phyloP scores from a whole-genome alignment of 2,797 vertebrate genomes.

The Anabacerthia variegaticeps region DNA sequence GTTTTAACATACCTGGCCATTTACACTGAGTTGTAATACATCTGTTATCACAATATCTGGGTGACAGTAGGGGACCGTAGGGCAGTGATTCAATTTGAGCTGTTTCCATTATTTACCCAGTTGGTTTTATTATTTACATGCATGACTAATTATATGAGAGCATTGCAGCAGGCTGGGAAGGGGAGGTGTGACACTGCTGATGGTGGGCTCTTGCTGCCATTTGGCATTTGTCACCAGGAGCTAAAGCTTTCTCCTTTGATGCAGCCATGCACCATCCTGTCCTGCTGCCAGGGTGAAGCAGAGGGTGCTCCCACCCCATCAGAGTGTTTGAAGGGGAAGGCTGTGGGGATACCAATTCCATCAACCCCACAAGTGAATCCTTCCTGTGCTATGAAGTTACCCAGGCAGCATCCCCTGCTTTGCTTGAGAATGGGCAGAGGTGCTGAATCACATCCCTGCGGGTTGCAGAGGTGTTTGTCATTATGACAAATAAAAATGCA shows the following conservation, averaged over 20 bases:
- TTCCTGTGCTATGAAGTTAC: neutral
- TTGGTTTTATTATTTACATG: neutral
- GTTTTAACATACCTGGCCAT: neutral
- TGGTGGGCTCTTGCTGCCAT: accelerated
- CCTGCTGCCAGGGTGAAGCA: neutral
- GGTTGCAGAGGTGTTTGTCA: accelerated
- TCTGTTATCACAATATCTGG: neutral
- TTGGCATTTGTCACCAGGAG: neutral
- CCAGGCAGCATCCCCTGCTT: neutral
- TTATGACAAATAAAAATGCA: neutral
- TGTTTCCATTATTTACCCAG: constrained; percentile 22
- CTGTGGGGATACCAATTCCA: neutral
- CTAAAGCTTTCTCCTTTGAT: neutral
- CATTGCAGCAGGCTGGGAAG: neutral
- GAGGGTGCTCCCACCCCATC: neutral
- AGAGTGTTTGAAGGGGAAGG: neutral
- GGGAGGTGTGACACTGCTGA: neutral
- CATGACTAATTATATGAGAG: neutral
- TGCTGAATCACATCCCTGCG: accelerated
- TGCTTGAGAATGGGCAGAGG: neutral
- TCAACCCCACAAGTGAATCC: neutral
- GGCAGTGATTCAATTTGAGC: neutral
- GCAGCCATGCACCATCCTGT: accelerated
- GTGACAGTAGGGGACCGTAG: neutral
- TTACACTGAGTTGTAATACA: accelerated